Conservation (phyloP, 2,888 invertebrate species). For the Tenthredo scrophulariae region DNA sequence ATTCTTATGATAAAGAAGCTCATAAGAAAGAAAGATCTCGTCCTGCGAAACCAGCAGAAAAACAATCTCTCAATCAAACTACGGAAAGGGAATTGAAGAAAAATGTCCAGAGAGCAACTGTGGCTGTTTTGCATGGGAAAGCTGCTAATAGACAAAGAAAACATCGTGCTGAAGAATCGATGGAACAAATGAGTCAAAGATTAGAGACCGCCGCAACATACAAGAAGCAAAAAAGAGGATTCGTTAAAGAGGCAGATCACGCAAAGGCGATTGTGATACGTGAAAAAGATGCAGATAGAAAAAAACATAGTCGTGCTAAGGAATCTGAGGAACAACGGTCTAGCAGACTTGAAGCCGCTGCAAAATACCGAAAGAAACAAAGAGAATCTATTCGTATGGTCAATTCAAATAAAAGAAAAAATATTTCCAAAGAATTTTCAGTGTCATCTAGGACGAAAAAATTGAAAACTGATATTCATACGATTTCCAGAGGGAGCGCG, state of each 20-base stretch:
- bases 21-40: too few relatives aligned
- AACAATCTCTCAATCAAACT: too few relatives aligned
- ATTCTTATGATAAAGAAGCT: too few relatives aligned
- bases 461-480: too few relatives aligned
- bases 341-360: background rate
- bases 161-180: constrained; percentile 2
- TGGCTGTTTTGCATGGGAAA: background rate
- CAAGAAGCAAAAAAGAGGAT: background rate
- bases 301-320: too few relatives aligned
- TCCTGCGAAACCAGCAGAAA: too few relatives aligned
- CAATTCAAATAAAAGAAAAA: background rate
- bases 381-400: background rate
- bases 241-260: background rate
- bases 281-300: too few relatives aligned
- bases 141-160: background rate
- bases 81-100: too few relatives aligned
- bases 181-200: background rate
- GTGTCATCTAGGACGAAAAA: background rate
- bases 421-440: background rate
- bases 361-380: background rate
- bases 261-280: background rate
- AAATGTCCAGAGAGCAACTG: background rate
- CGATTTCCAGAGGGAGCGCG: too few relatives aligned
- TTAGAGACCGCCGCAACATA: background rate
- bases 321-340: background rate